Percentiles rank a stretch among this genome's conserved stretches.
phyloP scores from a whole-genome alignment of 2,888 invertebrate genomes.

The Mythimna impura region DNA sequence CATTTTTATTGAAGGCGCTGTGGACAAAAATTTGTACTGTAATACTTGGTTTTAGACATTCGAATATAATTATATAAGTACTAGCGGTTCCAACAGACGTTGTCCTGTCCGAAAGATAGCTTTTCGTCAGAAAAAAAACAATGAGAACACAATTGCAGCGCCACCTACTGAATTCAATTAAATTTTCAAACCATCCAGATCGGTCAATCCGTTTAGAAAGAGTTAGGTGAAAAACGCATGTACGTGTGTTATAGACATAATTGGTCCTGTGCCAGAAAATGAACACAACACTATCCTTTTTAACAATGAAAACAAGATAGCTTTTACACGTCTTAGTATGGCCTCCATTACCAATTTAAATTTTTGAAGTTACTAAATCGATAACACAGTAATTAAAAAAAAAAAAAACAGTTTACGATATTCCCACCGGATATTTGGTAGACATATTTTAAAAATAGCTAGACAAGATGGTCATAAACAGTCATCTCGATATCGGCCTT shows the following conservation, averaged over 20 bases:
- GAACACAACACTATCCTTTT: not conserved
- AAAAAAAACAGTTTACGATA: not conserved
- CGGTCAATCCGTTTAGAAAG: too few relatives aligned
- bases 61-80: not conserved
- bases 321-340: not conserved
- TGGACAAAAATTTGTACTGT: conserved; percentile 50
- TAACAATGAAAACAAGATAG: too few relatives aligned
- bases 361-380: not conserved
- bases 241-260: not conserved
- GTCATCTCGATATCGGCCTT: not conserved
- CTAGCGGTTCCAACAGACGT: too few relatives aligned
- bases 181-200: too few relatives aligned
- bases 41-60: not conserved
- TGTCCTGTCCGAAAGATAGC: too few relatives aligned
- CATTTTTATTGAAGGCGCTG: conserved; percentile 85
- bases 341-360: not conserved
- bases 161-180: too few relatives aligned
- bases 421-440: not conserved
- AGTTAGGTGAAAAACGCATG: too few relatives aligned
- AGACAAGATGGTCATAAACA: not conserved
- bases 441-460: not conserved
- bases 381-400: too few relatives aligned
- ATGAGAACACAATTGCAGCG: too few relatives aligned
- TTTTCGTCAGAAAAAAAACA: too few relatives aligned
- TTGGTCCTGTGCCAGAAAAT: not conserved